Base-by-base conservation (phyloP, 2,888 invertebrate species). In the Andrena minutula region DNA sequence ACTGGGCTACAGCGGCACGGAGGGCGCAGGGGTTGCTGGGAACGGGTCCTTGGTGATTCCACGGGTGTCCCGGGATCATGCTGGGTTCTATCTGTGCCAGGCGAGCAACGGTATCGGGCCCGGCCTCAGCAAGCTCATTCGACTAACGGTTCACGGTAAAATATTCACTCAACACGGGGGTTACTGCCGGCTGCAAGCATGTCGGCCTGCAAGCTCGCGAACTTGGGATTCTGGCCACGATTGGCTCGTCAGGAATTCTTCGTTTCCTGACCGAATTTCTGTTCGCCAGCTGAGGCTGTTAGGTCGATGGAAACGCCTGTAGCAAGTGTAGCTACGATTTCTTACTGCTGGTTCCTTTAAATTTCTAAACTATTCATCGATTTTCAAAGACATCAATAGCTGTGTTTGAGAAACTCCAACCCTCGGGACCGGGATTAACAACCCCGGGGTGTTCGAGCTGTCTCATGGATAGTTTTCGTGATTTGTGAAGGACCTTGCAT, bases 81-180 rank as follows among this genome's bases (percentile, higher is more conserved):
- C 95, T 73, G 95, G 95, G 20, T 95, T 94, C 89, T 95, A 95
- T 88, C 93, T 96, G 75, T 96, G 96, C 91, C 95, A 95, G 87
- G 95, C 95, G 16, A 95, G 94, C 92, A 96, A 96, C 91, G 95
- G 95, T 23, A 95, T 96, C 75, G 96, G 96, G 0, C 95, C 95
- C 3, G 95, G 95, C 49, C 94, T 96, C 84, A 96, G 96, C 92
- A 96, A 96, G 90, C 94, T 96, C 78, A 95, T 96, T 68, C 95
- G 95, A 73, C 93, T 96, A 81, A 95, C 95, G 53, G 96, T 96
- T 53, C 95, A 96, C 90, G 95, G 96, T 96, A 94, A 91, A 90
- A 91, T 90, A 92, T 92, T 91, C 88, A 92, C 86, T 82, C 78
- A 83, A 82, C 80, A 71, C 61, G 61, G 73, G 4, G 77, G 84